These are phyloP conservation scores for Lutjanus argentimaculatus DNA, from an alignment of 2,797 vertebrate genomes.

Conservation along the genomic window DNA sequence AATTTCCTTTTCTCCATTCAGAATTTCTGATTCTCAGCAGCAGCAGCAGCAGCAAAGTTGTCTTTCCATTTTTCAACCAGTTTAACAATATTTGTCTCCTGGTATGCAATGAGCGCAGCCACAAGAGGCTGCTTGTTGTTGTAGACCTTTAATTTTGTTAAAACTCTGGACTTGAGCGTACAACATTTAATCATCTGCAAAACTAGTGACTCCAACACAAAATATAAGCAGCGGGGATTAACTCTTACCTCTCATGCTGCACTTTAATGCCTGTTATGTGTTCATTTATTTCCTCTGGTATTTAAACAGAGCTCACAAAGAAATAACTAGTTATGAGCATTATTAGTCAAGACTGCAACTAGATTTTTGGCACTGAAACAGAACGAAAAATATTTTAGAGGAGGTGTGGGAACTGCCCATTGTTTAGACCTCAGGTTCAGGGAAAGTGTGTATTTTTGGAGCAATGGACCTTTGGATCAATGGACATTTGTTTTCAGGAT, in stretches of 20 bases:
- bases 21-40: not conserved
- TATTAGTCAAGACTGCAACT: not conserved
- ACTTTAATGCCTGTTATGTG: not conserved
- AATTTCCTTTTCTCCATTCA: not conserved
- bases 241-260: not conserved
- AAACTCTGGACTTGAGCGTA: not conserved
- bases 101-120: not conserved
- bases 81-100: not conserved
- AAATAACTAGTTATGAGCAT: not conserved
- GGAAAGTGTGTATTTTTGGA: too few relatives aligned
- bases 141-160: not conserved
- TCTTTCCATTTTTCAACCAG: not conserved
- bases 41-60: not conserved
- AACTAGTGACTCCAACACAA: not conserved
- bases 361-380: not conserved
- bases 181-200: constrained; percentile 12
- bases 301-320: not conserved
- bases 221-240: not conserved
- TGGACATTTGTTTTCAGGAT: too few relatives aligned
- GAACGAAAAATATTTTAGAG: not conserved
- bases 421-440: too few relatives aligned
- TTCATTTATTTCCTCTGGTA: not conserved
- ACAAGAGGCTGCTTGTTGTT: not conserved
- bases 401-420: not conserved
- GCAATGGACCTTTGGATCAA: too few relatives aligned